phyloP scores from a whole-genome alignment of 2,797 vertebrate genomes.

The Platalea minor region DNA sequence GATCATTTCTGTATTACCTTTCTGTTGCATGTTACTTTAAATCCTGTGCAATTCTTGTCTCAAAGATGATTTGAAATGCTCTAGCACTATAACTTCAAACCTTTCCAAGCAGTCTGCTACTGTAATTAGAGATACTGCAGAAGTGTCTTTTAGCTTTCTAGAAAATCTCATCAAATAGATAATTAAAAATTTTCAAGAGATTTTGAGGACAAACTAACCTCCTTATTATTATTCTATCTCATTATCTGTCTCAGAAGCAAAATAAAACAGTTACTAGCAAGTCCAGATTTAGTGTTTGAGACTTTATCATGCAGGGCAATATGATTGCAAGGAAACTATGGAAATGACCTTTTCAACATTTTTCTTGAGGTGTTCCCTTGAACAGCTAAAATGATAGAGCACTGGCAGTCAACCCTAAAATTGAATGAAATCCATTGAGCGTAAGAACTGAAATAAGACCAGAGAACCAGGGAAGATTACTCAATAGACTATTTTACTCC shows the following conservation, averaged over 20 bases:
- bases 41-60: neutral
- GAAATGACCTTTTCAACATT: constrained; percentile 15
- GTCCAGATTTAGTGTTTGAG: neutral
- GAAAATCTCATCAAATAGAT: neutral
- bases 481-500: neutral
- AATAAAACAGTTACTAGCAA: neutral
- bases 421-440: neutral
- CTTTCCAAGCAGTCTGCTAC: neutral
- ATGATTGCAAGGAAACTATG: neutral
- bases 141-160: neutral
- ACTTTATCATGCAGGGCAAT: neutral
- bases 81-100: neutral
- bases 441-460: neutral
- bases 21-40: neutral
- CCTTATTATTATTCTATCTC: neutral
- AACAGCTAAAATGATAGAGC: neutral
- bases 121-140: neutral
- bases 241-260: neutral
- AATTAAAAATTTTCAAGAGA: neutral
- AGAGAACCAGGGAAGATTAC: constrained; percentile 6
- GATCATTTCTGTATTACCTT: neutral
- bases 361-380: neutral
- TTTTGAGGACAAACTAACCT: neutral
- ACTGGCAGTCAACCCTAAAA: constrained; percentile 30
- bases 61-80: neutral